phyloP scores from a whole-genome alignment of 2,113 vertebrate genomes.

The Brachyistius frenatus region DNA sequence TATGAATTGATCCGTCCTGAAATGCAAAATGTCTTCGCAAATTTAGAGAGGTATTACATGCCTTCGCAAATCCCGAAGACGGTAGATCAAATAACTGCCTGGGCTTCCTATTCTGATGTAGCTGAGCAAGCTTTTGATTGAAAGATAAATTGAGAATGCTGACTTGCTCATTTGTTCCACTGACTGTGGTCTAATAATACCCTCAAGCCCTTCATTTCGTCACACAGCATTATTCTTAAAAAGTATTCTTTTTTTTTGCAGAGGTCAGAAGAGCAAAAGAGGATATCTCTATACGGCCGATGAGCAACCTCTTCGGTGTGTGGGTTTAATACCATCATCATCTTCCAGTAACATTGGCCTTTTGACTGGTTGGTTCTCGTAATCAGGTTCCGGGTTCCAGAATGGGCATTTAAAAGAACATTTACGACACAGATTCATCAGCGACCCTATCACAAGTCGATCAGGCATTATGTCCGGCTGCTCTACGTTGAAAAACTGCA shows the following conservation, averaged over 20 bases:
- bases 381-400: constrained; percentile 39
- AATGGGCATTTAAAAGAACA: constrained; percentile 48
- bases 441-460: constrained; percentile 54
- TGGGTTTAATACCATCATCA: constrained; percentile 19
- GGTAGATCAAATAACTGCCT: constrained; percentile 18
- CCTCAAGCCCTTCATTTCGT: constrained; percentile 25
- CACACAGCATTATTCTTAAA: constrained; percentile 16
- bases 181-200: constrained; percentile 47
- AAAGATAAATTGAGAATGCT: constrained; percentile 51
- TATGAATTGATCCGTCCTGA: neutral
- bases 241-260: neutral
- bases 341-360: constrained; percentile 34
- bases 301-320: neutral
- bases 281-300: constrained; percentile 8
- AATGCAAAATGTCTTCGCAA: neutral
- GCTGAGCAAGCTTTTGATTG: constrained; percentile 39
- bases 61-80: constrained; percentile 12
- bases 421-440: constrained; percentile 60
- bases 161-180: constrained; percentile 58
- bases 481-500: constrained; percentile 58
- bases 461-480: constrained; percentile 54
- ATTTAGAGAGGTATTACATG: constrained; percentile 1
- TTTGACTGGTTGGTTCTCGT: constrained; percentile 35
- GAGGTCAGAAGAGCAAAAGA: constrained; percentile 42
- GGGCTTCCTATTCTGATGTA: constrained; percentile 5